Evolutionary conservation across 2,888 invertebrate genomes (phyloP), one percentile per base, ranked within the genome.

Genomic region (Drosophila falleni): DNA sequence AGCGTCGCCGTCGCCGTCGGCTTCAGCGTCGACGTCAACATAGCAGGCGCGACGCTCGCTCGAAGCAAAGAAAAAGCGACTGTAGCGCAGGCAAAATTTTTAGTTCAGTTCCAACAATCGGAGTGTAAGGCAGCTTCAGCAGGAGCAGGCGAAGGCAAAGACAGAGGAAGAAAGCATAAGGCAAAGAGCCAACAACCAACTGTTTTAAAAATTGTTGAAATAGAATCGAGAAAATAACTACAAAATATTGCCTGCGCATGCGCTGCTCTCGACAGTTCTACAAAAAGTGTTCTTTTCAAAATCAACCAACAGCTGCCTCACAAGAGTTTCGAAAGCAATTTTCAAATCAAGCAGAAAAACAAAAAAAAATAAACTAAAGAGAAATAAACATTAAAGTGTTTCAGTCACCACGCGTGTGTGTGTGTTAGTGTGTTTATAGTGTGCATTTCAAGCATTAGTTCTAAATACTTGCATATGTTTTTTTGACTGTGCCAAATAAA

Each of bases 101-200:
- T 83, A 91, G 92, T 91, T 91, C 80, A 89, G 85, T 86, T 83
- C 82, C 84, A 89, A 89, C 90, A 84, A 81, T 89, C 78, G 84
- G 83, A 81, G 87, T 80, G 90, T 79, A 74, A 85, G 80, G 80
- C 44, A 62, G 61, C 44, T 29, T 33, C 80, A 72, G 61, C 15
- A 54, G 58, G 26, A 41, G 47, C 60, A 66, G 55, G 46, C 55
- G 11, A 35, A 39, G 58, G 62, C 54, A 44, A 16, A 70, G 54
- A 31, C 64, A 41, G 23, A 70, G 71, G 29, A 65, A 26, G 39
- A 41, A 50, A 47, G 39, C 19, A 42, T 47, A 59, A 41, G 39
- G 62, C 76, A 76, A 74, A 76, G 76, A 74, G 79, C 74, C 76
- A 76, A 41, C 56, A 55, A 65, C 37, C 39, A 71, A 74, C 63